A percentile compares a stretch with the other conserved stretches of the same genome.
These are phyloP conservation scores for Lasioglossum calceatum DNA, from an alignment of 2,888 invertebrate species.

Conservation along the genomic window DNA sequence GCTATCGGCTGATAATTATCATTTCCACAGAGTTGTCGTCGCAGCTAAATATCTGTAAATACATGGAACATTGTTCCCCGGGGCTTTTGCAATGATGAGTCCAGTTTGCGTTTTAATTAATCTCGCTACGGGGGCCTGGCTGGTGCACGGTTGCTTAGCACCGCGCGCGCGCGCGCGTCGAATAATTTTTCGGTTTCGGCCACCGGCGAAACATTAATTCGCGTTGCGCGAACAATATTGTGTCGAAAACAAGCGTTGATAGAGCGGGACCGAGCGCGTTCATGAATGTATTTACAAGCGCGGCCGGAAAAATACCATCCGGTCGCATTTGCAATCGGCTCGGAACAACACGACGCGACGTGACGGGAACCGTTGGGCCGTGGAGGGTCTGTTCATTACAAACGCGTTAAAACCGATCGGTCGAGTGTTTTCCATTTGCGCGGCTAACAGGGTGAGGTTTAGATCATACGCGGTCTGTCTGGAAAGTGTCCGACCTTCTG, in stretches of 20 bases:
- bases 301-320: constrained; percentile 1
- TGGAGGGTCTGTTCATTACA: constrained; percentile 2
- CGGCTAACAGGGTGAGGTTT: background rate
- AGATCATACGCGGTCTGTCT: too few relatives aligned
- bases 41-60: background rate
- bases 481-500: too few relatives aligned
- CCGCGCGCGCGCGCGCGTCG: background rate
- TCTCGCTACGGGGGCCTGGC: background rate
- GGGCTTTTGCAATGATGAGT: background rate
- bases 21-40: background rate
- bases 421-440: background rate
- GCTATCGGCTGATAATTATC: background rate
- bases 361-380: background rate
- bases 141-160: background rate
- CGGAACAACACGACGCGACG: background rate
- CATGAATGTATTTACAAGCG: constrained; percentile 15
- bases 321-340: background rate
- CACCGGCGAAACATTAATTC: background rate
- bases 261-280: background rate
- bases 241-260: constrained; percentile 1
- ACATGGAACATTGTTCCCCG: background rate
- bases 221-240: constrained; percentile 7
- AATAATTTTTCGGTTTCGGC: constrained; percentile 1
- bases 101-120: constrained; percentile 1
- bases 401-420: constrained; percentile 4